Conservation (phyloP, 1,140 invertebrate genomes). For the Calephelis nemesis region DNA sequence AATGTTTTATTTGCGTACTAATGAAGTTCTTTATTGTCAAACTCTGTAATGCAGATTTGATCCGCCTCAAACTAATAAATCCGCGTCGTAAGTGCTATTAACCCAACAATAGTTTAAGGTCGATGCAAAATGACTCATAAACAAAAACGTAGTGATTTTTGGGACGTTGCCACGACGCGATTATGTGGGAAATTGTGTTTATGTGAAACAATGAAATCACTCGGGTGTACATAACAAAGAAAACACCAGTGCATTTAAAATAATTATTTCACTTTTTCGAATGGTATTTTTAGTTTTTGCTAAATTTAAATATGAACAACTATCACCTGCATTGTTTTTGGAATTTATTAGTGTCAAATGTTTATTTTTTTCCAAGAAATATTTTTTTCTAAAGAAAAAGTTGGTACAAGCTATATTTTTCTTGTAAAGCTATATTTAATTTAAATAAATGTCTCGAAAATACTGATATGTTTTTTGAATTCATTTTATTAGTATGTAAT, state of each 20-base stretch:
- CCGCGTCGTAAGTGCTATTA: conserved; percentile 21
- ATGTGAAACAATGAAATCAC: conserved; percentile 13
- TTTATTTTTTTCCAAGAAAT: neutral
- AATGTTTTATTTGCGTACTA: neutral
- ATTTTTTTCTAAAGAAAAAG: too few relatives aligned
- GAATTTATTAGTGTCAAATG: neutral
- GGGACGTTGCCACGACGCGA: conserved; percentile 33
- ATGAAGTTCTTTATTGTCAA: conserved; percentile 8
- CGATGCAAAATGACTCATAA: conserved; percentile 31
- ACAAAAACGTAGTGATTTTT: conserved; percentile 34
- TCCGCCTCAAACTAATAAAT: conserved; percentile 5
- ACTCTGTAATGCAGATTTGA: conserved; percentile 5
- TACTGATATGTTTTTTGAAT: too few relatives aligned
- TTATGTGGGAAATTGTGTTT: conserved; percentile 20
- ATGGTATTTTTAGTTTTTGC: neutral
- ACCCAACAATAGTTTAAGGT: conserved; percentile 32
- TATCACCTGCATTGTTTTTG: too few relatives aligned
- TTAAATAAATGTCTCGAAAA: too few relatives aligned
- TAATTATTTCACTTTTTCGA: neutral
- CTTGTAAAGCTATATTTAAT: too few relatives aligned
- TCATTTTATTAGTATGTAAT: too few relatives aligned
- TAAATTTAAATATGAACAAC: too few relatives aligned
- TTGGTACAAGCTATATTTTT: too few relatives aligned
- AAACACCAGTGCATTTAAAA: conserved; percentile 7
- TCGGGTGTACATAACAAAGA: conserved; percentile 1